phyloP scores from a whole-genome alignment of 64 coral and sea anemone species.

The Dendrophyllia cribrosa region DNA sequence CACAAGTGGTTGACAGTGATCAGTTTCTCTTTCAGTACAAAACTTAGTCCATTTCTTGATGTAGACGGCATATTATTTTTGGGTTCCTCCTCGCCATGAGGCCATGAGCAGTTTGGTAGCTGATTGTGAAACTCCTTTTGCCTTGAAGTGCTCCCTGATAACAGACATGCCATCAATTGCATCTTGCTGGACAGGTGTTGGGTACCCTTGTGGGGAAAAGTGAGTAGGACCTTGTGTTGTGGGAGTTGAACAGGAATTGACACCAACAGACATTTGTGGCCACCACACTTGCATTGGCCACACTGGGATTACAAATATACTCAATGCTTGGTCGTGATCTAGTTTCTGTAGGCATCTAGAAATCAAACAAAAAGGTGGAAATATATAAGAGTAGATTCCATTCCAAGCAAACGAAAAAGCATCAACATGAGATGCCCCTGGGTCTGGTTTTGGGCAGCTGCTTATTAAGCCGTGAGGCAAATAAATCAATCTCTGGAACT shows the following conservation, averaged over 20 bases:
- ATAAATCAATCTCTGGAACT: no score
- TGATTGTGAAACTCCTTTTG: slow-evolving; percentile 32
- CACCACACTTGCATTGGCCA: no score
- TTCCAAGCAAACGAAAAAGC: background rate
- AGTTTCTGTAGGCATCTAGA: slow-evolving; percentile 15
- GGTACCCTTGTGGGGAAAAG: slow-evolving; percentile 10
- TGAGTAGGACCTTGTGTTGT: slow-evolving; percentile 2
- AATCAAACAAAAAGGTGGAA: background rate
- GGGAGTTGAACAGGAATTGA: slow-evolving; percentile 3
- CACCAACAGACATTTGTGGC: no score
- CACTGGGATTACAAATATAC: background rate
- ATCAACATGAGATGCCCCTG: no score
- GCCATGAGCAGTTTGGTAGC: slow-evolving; percentile 36
- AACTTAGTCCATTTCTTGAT: background rate
- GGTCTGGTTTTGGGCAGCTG: no score
- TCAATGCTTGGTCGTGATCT: slow-evolving; percentile 2
- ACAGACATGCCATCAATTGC: background rate
- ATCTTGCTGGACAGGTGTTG: background rate
- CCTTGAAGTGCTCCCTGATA: background rate
- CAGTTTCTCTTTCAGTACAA: slow-evolving; percentile 24
- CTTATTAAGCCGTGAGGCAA: no score
- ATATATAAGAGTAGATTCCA: background rate
- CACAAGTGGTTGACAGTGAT: slow-evolving; percentile 40
- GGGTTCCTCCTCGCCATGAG: slow-evolving; percentile 65
- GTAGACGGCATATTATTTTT: slow-evolving; percentile 55